Conservation (phyloP, 2,797 vertebrate species). For the Sebastes kiyomatsui region DNA sequence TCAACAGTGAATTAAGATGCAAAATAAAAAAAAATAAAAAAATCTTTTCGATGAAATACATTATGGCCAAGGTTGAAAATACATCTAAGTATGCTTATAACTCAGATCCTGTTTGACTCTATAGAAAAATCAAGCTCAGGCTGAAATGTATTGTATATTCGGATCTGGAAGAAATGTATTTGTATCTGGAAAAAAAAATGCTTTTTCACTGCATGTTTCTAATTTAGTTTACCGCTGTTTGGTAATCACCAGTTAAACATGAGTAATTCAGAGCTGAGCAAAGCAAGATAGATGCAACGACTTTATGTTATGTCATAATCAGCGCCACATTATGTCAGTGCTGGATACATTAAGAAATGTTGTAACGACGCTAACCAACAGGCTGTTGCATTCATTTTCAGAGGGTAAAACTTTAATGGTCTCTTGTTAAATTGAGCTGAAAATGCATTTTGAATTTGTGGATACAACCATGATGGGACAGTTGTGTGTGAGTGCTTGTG, state of each 20-base stretch:
- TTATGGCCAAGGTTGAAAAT: neutral
- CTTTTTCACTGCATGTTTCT: neutral
- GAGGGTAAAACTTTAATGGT: neutral
- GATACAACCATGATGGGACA: neutral
- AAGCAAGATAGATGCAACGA: neutral
- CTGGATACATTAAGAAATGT: neutral
- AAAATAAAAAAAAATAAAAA: neutral
- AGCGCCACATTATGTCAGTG: slow-evolving; percentile 1
- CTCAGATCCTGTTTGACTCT: neutral
- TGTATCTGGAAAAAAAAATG: neutral
- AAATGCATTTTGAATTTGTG: slow-evolving; percentile 10
- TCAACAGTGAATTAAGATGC: neutral
- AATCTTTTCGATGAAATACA: neutral
- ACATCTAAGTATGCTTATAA: neutral
- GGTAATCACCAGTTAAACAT: slow-evolving; percentile 19
- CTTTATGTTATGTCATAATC: slow-evolving; percentile 18
- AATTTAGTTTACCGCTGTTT: neutral
- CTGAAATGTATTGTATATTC: neutral
- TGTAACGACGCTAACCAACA: neutral
- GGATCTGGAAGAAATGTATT: neutral
- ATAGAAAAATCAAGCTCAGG: neutral
- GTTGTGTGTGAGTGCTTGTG: neutral
- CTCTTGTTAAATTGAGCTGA: slow-evolving; percentile 23
- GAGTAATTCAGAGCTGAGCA: neutral
- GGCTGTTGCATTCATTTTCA: slow-evolving; percentile 6